Conservation (phyloP, 53 echinoderm and acorn worm genomes). For the Holothuria leucospilota region DNA sequence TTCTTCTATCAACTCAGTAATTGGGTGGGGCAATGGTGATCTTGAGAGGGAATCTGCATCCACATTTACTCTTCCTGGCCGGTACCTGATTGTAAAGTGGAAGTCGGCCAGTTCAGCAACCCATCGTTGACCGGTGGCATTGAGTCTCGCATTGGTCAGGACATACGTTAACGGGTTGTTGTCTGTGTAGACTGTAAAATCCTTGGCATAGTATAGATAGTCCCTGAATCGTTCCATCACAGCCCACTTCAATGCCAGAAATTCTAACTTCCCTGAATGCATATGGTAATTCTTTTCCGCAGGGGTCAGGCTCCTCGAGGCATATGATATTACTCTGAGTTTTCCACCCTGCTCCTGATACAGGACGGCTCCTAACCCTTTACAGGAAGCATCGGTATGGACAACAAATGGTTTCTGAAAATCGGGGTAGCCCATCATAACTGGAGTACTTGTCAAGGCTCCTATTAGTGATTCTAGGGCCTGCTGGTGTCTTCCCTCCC, state of each 20-base stretch:
- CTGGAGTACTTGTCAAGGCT: background rate
- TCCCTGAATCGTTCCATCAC: constrained; percentile 48
- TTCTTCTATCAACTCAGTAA: background rate
- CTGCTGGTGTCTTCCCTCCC: constrained; percentile 26
- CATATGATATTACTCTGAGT: constrained; percentile 41
- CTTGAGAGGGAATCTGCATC: constrained; percentile 67
- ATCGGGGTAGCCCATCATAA: constrained; percentile 41
- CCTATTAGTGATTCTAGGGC: constrained; percentile 4
- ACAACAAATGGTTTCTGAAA: constrained; percentile 44
- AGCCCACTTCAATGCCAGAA: constrained; percentile 52
- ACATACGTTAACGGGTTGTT: constrained; percentile 60
- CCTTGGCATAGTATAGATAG: constrained; percentile 50
- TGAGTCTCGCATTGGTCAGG: constrained; percentile 48
- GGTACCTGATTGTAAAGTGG: constrained; percentile 65
- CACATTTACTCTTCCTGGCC: constrained; percentile 46
- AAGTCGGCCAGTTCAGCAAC: constrained; percentile 59
- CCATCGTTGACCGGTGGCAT: constrained; percentile 70
- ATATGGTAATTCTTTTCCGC: constrained; percentile 67
- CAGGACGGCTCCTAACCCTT: constrained; percentile 59
- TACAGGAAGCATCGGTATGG: constrained; percentile 60
- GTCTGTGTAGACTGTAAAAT: constrained; percentile 54
- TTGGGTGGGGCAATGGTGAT: constrained; percentile 19
- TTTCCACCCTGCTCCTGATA: constrained; percentile 58
- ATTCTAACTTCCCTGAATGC: constrained; percentile 52
- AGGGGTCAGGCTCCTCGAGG: constrained; percentile 46